Percentiles rank a stretch among this genome's conserved stretches.
Conservation (phyloP, 2,113 vertebrate species). For the Nerophis lumbriciformis region DNA sequence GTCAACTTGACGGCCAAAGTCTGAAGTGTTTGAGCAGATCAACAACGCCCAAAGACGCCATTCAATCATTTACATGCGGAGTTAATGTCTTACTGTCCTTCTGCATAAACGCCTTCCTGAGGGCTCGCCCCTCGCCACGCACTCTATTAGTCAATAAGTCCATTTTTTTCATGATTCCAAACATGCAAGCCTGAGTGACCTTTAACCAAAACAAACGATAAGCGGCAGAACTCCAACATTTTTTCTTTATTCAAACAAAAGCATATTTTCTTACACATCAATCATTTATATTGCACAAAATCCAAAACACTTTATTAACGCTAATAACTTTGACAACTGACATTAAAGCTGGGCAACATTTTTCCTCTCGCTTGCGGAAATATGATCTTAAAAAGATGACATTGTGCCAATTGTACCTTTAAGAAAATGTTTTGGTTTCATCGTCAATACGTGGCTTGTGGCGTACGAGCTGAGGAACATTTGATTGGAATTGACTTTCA, state of each 20-base stretch:
- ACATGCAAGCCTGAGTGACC: background rate
- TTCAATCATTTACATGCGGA: slow-evolving; percentile 61
- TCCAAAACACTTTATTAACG: slow-evolving; percentile 21
- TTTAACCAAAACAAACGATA: slow-evolving; percentile 21
- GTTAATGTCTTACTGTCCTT: slow-evolving; percentile 69
- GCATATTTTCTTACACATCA: slow-evolving; percentile 1
- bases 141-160: slow-evolving; percentile 46
- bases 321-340: too few relatives aligned
- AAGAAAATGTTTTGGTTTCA: too few relatives aligned
- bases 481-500: too few relatives aligned
- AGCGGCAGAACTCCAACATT: slow-evolving; percentile 32
- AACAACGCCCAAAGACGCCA: slow-evolving; percentile 18
- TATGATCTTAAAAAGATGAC: too few relatives aligned
- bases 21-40: slow-evolving; percentile 46
- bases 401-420: too few relatives aligned
- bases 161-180: background rate
- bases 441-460: too few relatives aligned
- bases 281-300: slow-evolving; percentile 55
- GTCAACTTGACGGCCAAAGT: slow-evolving; percentile 59
- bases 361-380: too few relatives aligned
- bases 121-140: slow-evolving; percentile 17
- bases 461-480: too few relatives aligned
- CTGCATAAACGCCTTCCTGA: slow-evolving; percentile 11
- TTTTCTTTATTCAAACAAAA: slow-evolving; percentile 62
- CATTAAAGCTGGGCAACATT: too few relatives aligned